These are phyloP conservation scores for Eupithecia subfuscata DNA, from an alignment of 2,888 invertebrate genomes.

Conservation along the genomic window DNA sequence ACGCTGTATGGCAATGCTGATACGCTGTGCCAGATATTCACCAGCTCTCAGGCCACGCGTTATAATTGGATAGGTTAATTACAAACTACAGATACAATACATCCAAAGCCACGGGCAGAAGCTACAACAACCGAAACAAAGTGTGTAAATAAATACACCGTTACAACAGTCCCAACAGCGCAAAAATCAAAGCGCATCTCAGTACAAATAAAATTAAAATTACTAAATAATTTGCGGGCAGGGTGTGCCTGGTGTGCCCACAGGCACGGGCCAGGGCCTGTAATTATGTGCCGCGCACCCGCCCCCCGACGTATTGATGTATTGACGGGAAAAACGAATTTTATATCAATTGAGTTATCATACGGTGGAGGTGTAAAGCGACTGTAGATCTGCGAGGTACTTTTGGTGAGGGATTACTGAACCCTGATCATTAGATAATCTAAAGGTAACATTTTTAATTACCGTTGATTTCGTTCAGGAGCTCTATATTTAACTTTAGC, in stretches of 20 bases:
- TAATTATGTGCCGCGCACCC: constrained; percentile 73
- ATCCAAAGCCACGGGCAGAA: neutral
- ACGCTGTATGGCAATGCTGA: too few relatives aligned
- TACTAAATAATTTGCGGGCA: constrained; percentile 80
- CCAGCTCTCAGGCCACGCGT: too few relatives aligned
- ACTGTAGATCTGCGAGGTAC: neutral
- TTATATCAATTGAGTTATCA: constrained; percentile 50
- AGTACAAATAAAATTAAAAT: constrained; percentile 80
- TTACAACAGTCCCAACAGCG: neutral
- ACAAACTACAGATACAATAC: neutral
- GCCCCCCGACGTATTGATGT: constrained; percentile 69
- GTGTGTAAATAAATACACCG: neutral
- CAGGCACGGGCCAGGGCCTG: constrained; percentile 57
- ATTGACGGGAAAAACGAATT: constrained; percentile 65
- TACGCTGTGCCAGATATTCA: too few relatives aligned
- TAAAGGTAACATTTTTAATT: too few relatives aligned
- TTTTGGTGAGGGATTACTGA: neutral
- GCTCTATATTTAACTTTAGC: too few relatives aligned
- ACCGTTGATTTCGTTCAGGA: too few relatives aligned
- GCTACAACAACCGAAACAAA: neutral
- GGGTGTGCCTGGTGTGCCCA: constrained; percentile 65
- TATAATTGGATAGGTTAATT: too few relatives aligned
- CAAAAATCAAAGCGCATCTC: constrained; percentile 8
- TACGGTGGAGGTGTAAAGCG: neutral
- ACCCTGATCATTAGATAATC: neutral